Evolutionary conservation across 1,140 invertebrate genomes (phyloP).

Genomic region (Bombus picipes): DNA sequence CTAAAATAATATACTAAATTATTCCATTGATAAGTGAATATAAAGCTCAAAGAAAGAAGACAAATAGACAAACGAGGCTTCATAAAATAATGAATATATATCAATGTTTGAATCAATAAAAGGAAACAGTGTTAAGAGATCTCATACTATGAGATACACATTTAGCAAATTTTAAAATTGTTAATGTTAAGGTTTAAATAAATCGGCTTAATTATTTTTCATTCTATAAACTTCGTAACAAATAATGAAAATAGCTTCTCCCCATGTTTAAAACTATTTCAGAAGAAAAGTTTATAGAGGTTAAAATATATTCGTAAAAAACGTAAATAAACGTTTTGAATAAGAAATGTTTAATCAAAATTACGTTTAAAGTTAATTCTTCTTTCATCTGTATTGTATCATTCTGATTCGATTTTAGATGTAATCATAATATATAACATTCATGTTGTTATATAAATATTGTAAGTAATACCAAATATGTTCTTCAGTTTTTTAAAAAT

Average conservation of each 20-base stretch:
- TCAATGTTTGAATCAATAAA: neutral
- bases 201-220: no score
- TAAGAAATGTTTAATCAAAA: neutral
- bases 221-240: neutral
- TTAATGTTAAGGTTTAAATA: neutral
- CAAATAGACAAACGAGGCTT: neutral
- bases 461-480: neutral
- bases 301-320: neutral
- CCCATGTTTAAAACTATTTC: neutral
- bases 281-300: neutral
- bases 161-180: neutral
- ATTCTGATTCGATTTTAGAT: neutral
- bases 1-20: neutral
- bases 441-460: neutral
- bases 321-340: neutral
- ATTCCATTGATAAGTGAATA: neutral
- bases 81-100: neutral
- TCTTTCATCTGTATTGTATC: neutral
- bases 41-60: neutral
- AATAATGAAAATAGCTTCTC: neutral
- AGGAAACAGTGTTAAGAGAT: neutral
- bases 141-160: neutral
- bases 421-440: constrained; percentile 2
- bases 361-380: neutral
- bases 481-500: neutral